These are phyloP conservation scores for Laothoe populi DNA, from an alignment of 2,888 invertebrate genomes.

Conservation along the genomic window DNA sequence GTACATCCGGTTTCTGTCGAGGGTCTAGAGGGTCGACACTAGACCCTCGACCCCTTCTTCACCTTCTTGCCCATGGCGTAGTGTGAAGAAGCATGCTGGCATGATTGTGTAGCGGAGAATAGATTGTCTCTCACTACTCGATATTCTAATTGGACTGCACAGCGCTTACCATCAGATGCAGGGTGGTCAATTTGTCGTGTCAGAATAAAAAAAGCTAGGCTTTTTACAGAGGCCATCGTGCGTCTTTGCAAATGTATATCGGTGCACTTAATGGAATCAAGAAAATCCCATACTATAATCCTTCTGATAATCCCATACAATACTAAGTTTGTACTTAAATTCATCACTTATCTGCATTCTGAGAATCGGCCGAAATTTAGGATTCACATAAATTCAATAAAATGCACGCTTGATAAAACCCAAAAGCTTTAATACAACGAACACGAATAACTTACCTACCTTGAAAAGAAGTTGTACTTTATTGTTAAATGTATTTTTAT, in stretches of 20 bases:
- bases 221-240: no score
- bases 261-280: constrained; percentile 1
- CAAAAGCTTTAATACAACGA: background rate
- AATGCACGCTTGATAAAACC: constrained; percentile 3
- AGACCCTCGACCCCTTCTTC: no score
- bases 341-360: constrained; percentile 8
- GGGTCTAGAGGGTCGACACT: no score
- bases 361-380: background rate
- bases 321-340: no score
- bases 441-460: constrained; percentile 1
- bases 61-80: no score
- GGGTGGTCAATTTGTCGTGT: no score
- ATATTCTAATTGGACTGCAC: no score
- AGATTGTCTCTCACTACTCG: no score
- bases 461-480: background rate
- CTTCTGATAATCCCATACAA: background rate
- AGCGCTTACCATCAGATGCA: no score
- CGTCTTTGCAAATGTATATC: background rate
- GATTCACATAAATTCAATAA: background rate
- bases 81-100: no score
- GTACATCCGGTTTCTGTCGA: no score
- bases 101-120: no score
- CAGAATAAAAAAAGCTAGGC: constrained; percentile 19
- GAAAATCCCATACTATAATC: background rate
- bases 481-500: constrained; percentile 1